These are phyloP conservation scores for Spongia lamella DNA, from an alignment of 37 sponge, comb jelly and placozoan species.

Conservation along the genomic window DNA sequence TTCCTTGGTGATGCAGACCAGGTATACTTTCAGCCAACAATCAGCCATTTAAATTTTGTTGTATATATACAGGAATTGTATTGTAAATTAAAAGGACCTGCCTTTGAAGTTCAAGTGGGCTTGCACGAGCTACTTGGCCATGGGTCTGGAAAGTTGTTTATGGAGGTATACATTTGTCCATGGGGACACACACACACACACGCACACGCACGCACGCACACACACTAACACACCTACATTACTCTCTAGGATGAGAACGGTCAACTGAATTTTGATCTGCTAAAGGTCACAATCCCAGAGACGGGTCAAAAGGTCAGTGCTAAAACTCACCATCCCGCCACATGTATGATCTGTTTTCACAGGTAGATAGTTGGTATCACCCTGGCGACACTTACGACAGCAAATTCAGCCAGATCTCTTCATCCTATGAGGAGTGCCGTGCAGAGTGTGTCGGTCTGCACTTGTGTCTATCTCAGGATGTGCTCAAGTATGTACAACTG, in stretches of 20 bases:
- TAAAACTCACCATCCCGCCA: background rate
- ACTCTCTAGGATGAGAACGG: constrained; percentile 63
- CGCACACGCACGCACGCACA: background rate
- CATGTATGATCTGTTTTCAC: background rate
- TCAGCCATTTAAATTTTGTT: too few relatives aligned
- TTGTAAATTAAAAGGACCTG: constrained; percentile 42
- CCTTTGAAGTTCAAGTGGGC: constrained; percentile 94
- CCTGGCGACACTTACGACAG: constrained; percentile 83
- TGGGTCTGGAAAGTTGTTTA: constrained; percentile 83
- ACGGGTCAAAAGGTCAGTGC: constrained; percentile 74
- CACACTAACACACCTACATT: too few relatives aligned
- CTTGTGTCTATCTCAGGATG: constrained; percentile 68
- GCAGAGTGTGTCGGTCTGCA: constrained; percentile 95
- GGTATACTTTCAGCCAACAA: too few relatives aligned
- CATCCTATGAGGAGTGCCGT: constrained; percentile 89
- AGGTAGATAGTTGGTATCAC: constrained; percentile 80
- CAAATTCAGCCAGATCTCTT: constrained; percentile 65
- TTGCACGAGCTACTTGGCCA: constrained; percentile 91
- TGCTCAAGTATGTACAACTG: constrained; percentile 62
- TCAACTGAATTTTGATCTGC: constrained; percentile 74
- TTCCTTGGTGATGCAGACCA: constrained; percentile 69
- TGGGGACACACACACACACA: background rate
- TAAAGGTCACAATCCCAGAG: constrained; percentile 64
- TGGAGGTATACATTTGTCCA: constrained; percentile 31
- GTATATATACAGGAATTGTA: constrained; percentile 62